Percentiles rank a stretch among this genome's conserved stretches.
Conservation (phyloP, 2,797 vertebrate species). For the Pseudotriccus pelzelni region DNA sequence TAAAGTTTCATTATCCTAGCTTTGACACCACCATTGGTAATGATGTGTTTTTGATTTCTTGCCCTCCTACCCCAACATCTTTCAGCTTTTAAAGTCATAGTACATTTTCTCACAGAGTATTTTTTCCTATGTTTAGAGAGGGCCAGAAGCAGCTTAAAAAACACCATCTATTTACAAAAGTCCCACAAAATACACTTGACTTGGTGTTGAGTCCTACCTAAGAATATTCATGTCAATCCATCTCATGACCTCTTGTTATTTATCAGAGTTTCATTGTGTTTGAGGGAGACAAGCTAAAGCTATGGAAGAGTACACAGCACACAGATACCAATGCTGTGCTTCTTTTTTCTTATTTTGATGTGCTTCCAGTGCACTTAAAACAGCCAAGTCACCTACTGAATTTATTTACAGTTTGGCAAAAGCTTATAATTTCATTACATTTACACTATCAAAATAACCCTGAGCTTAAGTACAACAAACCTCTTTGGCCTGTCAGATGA, state of each 20-base stretch:
- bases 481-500: background rate
- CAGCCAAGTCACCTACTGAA: background rate
- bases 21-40: background rate
- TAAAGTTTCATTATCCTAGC: background rate
- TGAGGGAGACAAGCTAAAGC: background rate
- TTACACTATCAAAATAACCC: background rate
- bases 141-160: background rate
- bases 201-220: background rate
- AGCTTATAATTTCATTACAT: background rate
- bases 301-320: background rate
- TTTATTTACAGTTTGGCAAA: background rate
- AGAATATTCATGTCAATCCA: background rate
- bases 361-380: background rate
- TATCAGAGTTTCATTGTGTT: background rate
- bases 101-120: background rate
- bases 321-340: background rate
- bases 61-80: background rate
- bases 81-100: background rate
- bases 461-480: background rate
- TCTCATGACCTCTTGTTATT: background rate
- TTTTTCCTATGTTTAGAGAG: background rate
- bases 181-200: background rate
- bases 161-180: background rate
- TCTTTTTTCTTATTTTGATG: background rate
- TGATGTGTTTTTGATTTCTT: background rate